These are phyloP conservation scores for Ailurus styani DNA, from an alignment of 2,113 vertebrate genomes.

Conservation along the genomic window DNA sequence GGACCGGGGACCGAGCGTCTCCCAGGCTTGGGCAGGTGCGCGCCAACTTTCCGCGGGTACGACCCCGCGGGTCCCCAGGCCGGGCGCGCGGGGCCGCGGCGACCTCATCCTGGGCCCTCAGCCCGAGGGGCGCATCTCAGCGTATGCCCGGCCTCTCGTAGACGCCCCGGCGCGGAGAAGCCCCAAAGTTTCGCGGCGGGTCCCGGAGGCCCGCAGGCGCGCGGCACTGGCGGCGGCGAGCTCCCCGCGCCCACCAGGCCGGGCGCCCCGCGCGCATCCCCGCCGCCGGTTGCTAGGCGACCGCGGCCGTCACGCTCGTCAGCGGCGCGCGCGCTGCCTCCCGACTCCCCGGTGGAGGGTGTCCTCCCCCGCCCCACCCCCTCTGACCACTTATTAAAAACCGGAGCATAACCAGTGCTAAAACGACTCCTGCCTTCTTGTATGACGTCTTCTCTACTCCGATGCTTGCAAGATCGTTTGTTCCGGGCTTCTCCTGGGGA, in stretches of 20 bases:
- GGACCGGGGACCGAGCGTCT: not conserved
- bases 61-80: not conserved
- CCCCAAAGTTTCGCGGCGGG: not conserved
- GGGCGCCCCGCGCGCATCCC: not conserved
- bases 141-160: accelerated
- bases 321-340: conserved; percentile 11
- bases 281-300: conserved; percentile 70
- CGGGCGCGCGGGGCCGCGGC: not conserved
- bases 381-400: not conserved
- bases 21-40: not conserved
- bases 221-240: not conserved
- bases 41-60: conserved; percentile 40
- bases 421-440: not conserved
- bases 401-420: not conserved
- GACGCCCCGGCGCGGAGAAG: accelerated
- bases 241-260: not conserved
- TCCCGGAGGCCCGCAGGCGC: not conserved
- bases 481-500: not conserved
- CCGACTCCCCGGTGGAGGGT: not conserved
- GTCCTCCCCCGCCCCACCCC: not conserved
- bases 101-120: not conserved
- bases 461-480: not conserved
- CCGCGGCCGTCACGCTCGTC: conserved; percentile 17
- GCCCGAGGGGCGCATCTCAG: not conserved
- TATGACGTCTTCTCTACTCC: not conserved